Evolutionary conservation across 2,113 vertebrate species (phyloP).

Genomic region (Myxocyprinus asiaticus): DNA sequence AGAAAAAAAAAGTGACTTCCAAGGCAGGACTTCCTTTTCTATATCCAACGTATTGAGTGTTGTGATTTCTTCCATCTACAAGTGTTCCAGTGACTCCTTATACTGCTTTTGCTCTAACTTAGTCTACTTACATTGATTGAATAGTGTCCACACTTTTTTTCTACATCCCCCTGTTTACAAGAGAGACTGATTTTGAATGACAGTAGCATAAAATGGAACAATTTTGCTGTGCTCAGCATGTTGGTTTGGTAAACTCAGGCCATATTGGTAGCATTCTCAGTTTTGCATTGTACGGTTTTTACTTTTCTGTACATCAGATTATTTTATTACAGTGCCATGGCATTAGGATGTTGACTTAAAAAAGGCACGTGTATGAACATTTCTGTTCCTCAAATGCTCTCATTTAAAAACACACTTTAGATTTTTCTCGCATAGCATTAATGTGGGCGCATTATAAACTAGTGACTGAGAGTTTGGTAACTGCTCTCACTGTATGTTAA

Average conservation of each 20-base stretch:
- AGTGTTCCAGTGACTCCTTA: no score
- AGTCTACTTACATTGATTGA: not conserved
- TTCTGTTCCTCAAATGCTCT: constrained; percentile 12
- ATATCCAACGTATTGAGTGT: no score
- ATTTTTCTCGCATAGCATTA: constrained; percentile 2
- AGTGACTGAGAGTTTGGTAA: constrained; percentile 6
- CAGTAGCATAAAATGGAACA: no score
- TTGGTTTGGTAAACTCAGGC: no score
- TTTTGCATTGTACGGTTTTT: not conserved
- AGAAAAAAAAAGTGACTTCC: no score
- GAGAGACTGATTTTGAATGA: no score
- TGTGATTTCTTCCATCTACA: no score
- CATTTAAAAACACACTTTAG: not conserved
- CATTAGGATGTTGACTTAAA: not conserved
- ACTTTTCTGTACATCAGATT: not conserved
- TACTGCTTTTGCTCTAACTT: not conserved
- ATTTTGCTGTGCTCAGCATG: no score
- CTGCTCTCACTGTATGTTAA: constrained; percentile 18
- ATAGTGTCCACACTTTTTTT: not conserved
- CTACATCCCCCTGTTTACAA: no score
- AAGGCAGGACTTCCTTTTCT: not conserved
- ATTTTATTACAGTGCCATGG: not conserved
- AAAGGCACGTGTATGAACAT: not conserved
- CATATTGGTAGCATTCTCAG: no score
- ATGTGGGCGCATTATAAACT: constrained; percentile 12